Evolutionary conservation across 2,113 vertebrate species (phyloP).

Genomic region (Agelaius phoeniceus): DNA sequence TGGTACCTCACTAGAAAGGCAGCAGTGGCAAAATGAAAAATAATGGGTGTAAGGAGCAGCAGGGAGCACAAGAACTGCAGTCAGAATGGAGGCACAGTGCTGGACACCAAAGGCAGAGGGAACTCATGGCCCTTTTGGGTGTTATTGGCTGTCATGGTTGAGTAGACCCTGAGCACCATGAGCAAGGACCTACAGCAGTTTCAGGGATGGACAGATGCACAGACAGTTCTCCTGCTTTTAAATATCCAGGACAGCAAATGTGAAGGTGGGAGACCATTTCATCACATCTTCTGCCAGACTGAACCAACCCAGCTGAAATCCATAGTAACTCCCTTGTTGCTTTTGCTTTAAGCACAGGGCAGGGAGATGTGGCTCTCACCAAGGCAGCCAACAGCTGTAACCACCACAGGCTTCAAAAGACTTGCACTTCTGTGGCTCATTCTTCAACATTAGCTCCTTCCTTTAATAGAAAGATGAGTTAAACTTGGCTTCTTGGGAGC

Average conservation of each 20-base stretch:
- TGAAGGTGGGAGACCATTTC: background rate
- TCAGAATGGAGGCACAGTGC: background rate
- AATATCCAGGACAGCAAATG: background rate
- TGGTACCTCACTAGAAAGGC: background rate
- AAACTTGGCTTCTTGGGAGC: background rate
- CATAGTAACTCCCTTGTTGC: background rate
- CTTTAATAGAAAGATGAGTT: background rate
- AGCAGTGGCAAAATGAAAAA: constrained; percentile 7
- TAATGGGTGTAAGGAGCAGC: background rate
- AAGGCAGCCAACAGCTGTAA: background rate
- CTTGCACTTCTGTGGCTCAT: background rate
- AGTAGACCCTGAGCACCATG: background rate
- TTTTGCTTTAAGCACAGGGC: background rate
- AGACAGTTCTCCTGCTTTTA: background rate
- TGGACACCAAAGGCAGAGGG: background rate
- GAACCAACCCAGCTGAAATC: background rate
- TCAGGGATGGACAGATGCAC: background rate
- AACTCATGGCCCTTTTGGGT: background rate
- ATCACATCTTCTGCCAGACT: background rate
- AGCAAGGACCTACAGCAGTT: background rate
- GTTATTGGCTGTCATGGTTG: background rate
- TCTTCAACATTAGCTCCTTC: background rate
- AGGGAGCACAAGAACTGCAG: background rate
- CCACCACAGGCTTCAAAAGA: background rate
- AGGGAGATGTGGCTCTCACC: background rate